These are phyloP conservation scores for Salvelinus namaycush DNA, from an alignment of 2,113 vertebrate species.

Conservation along the genomic window DNA sequence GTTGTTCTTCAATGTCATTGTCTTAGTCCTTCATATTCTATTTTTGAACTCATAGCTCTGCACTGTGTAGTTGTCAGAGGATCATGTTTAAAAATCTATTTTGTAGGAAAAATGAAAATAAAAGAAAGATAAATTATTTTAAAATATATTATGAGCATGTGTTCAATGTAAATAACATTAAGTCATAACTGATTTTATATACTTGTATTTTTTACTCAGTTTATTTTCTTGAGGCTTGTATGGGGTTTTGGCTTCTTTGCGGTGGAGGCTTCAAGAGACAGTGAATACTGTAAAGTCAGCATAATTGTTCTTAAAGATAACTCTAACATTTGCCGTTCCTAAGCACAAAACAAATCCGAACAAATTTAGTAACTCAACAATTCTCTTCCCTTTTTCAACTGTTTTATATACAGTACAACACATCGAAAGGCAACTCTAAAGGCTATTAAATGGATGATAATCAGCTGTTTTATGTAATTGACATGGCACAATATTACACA, in stretches of 20 bases:
- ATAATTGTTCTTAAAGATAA: constrained; percentile 48
- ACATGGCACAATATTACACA: constrained; percentile 1
- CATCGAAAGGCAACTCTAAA: constrained; percentile 14
- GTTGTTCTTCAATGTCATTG: constrained; percentile 31
- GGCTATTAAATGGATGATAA: constrained; percentile 26
- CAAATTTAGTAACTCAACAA: constrained; percentile 43
- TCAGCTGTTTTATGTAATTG: constrained; percentile 13
- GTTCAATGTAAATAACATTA: constrained; percentile 78
- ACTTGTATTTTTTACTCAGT: constrained; percentile 68
- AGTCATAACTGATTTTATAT: constrained; percentile 76
- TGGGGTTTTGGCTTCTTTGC: constrained; percentile 61
- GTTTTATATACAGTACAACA: not conserved
- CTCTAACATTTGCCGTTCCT: constrained; percentile 40
- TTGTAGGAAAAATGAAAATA: constrained; percentile 66
- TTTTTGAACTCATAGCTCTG: constrained; percentile 61
- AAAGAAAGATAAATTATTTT: constrained; percentile 80
- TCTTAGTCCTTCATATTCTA: constrained; percentile 34
- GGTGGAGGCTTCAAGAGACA: constrained; percentile 69
- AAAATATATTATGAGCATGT: constrained; percentile 76
- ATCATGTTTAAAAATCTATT: constrained; percentile 72
- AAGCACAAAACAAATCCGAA: constrained; percentile 79
- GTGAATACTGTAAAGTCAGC: constrained; percentile 48
- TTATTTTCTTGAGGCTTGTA: constrained; percentile 45
- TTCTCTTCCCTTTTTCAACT: constrained; percentile 1
- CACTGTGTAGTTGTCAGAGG: constrained; percentile 62